These are phyloP conservation scores for Meloe dianella DNA, from an alignment of 2,888 invertebrate species.

Conservation along the genomic window DNA sequence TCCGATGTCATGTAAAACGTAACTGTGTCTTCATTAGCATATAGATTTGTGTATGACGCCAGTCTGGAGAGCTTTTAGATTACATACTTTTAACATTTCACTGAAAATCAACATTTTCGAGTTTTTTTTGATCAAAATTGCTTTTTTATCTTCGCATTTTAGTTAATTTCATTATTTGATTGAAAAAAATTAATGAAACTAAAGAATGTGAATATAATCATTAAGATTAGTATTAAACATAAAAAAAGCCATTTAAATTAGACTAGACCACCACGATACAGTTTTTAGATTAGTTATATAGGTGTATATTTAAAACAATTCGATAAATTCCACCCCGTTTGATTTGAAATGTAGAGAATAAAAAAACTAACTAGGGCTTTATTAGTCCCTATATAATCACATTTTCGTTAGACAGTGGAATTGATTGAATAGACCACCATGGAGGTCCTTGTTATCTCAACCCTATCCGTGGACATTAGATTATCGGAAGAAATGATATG, in stretches of 20 bases:
- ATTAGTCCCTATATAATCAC: constrained; percentile 22
- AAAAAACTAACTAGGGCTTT: constrained; percentile 16
- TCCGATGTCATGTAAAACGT: constrained; percentile 40
- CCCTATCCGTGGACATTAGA: constrained; percentile 24
- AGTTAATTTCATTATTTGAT: background rate
- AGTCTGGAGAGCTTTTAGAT: constrained; percentile 27
- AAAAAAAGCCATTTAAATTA: constrained; percentile 10
- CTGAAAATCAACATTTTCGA: background rate
- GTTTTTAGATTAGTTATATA: background rate
- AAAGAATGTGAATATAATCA: background rate
- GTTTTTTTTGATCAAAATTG: too few species aligned
- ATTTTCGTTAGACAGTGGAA: constrained; percentile 34
- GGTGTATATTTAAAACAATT: constrained; percentile 13
- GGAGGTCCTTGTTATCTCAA: constrained; percentile 39
- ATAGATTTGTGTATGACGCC: constrained; percentile 40
- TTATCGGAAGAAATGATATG: constrained; percentile 38
- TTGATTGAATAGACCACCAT: constrained; percentile 45
- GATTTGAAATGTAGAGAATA: background rate
- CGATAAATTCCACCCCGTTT: constrained; percentile 29
- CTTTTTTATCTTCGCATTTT: too few species aligned
- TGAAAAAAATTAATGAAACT: background rate
- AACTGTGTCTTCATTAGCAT: constrained; percentile 43
- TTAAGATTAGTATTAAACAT: background rate
- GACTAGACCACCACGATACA: background rate
- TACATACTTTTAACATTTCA: background rate